A percentile compares a stretch with the other conserved stretches of the same genome.
Evolutionary conservation across 1,140 invertebrate genomes (phyloP).

Genomic region (Melanaphis sacchari): DNA sequence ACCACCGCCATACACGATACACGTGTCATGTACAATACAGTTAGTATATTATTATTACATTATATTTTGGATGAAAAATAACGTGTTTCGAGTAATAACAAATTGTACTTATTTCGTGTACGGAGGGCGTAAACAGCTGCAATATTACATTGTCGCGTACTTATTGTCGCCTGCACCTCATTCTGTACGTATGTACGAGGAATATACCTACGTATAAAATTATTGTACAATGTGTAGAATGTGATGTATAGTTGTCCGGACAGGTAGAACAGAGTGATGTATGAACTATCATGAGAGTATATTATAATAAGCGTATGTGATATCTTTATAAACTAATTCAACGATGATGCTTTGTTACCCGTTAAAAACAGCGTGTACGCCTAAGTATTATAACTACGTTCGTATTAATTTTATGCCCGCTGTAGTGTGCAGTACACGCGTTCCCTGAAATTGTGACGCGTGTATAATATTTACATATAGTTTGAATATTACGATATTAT

Average conservation of each 20-base stretch:
- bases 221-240: background rate
- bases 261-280: background rate
- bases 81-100: background rate
- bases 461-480: too few relatives aligned
- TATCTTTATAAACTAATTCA: background rate
- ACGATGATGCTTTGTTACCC: background rate
- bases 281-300: background rate
- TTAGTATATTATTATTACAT: too few relatives aligned
- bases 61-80: background rate
- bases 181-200: background rate
- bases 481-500: too few relatives aligned
- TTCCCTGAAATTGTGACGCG: too few relatives aligned
- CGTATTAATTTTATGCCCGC: background rate
- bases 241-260: background rate
- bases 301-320: background rate
- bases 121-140: background rate
- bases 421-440: too few relatives aligned
- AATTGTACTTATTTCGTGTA: background rate
- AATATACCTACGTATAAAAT: too few relatives aligned
- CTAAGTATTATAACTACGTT: background rate
- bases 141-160: background rate
- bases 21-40: background rate
- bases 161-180: background rate
- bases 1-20: background rate
- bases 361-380: background rate